These are phyloP conservation scores for Spea multiplicata DNA, from an alignment of 2,113 vertebrate genomes.

Conservation along the genomic window DNA sequence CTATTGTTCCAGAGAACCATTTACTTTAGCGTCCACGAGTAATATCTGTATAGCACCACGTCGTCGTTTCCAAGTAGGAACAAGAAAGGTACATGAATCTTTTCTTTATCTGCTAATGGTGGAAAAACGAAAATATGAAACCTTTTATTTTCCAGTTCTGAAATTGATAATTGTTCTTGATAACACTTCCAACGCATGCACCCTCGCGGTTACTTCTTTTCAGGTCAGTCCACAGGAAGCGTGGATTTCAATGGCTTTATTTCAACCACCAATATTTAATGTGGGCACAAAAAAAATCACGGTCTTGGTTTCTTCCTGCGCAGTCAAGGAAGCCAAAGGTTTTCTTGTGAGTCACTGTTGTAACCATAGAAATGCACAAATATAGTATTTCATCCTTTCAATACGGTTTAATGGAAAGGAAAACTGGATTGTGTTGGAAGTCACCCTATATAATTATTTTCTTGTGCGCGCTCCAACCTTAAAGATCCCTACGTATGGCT, in stretches of 20 bases:
- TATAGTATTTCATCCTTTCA: constrained; percentile 4
- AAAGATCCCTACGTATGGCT: no score
- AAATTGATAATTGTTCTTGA: constrained; percentile 34
- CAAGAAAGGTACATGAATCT: constrained; percentile 22
- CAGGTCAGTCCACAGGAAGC: constrained; percentile 10
- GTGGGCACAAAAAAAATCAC: constrained; percentile 26
- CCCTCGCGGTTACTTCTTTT: constrained; percentile 23
- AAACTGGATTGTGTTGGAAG: background rate
- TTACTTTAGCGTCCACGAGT: background rate
- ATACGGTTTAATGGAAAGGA: constrained; percentile 10
- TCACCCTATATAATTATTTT: constrained; percentile 1
- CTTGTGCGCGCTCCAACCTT: no score
- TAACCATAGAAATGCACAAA: constrained; percentile 42
- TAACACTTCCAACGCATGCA: constrained; percentile 34
- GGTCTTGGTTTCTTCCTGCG: constrained; percentile 27
- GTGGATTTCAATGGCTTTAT: constrained; percentile 33
- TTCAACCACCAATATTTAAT: constrained; percentile 40
- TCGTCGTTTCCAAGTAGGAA: background rate
- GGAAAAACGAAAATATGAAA: constrained; percentile 17
- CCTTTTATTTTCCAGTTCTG: constrained; percentile 26
- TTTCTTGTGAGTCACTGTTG: constrained; percentile 29
- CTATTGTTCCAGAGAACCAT: background rate
- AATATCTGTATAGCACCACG: background rate
- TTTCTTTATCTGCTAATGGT: constrained; percentile 25
- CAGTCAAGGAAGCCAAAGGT: constrained; percentile 27